phyloP scores from a whole-genome alignment of 2,888 invertebrate genomes.

The Therioaphis trifolii region DNA sequence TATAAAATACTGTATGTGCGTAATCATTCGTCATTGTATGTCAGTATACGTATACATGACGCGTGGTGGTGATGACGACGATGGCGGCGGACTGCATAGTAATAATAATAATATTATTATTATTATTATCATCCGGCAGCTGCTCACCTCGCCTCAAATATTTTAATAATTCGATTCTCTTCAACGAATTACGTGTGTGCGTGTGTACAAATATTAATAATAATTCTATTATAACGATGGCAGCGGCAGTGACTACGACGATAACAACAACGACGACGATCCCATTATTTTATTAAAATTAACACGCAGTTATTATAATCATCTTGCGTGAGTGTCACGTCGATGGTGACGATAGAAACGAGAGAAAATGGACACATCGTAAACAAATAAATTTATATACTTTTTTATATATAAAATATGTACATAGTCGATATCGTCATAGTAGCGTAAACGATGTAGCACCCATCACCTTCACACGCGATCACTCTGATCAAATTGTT shows the following conservation, averaged over 20 bases:
- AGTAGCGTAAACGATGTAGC: constrained; percentile 50
- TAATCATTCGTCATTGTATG: constrained; percentile 56
- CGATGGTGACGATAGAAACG: not conserved
- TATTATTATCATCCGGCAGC: constrained; percentile 20
- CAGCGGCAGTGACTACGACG: not conserved
- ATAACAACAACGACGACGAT: not conserved
- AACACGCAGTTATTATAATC: constrained; percentile 14
- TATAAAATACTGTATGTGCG: constrained; percentile 3
- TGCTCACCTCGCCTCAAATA: constrained; percentile 28
- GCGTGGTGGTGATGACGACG: not conserved
- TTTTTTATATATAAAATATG: not conserved
- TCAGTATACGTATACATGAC: not conserved
- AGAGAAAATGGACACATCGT: constrained; percentile 19
- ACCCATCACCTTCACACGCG: not conserved
- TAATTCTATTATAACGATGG: constrained; percentile 36
- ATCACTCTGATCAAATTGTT: constrained; percentile 53
- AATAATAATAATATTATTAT: constrained; percentile 28
- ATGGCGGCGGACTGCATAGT: not conserved
- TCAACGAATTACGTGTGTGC: not conserved
- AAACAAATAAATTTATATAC: not conserved
- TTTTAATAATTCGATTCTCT: constrained; percentile 58
- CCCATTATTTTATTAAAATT: constrained; percentile 47
- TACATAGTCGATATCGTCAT: constrained; percentile 21
- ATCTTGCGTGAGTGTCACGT: not conserved
- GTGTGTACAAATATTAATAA: constrained; percentile 39